These are phyloP conservation scores for Caenorhabditis sinica DNA, from an alignment of 2,888 invertebrate species.

Conservation along the genomic window DNA sequence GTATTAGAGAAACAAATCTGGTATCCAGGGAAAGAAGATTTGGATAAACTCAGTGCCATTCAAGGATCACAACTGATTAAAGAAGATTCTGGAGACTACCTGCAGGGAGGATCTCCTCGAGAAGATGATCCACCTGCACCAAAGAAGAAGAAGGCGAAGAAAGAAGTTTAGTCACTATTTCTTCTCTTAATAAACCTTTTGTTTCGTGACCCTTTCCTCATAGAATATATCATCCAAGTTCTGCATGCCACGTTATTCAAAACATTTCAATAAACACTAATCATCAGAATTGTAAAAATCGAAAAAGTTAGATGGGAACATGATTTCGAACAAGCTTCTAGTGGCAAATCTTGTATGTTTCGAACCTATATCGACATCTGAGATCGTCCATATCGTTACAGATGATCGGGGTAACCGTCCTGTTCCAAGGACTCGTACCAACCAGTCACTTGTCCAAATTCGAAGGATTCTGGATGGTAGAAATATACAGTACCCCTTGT, in stretches of 20 bases:
- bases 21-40: constrained; percentile 18
- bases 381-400: too few species aligned
- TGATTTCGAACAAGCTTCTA: constrained; percentile 46
- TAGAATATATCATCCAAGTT: neutral
- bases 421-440: constrained; percentile 44
- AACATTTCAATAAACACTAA: constrained; percentile 10
- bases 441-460: constrained; percentile 4
- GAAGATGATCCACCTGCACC: neutral
- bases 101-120: neutral
- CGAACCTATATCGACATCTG: too few species aligned
- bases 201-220: constrained; percentile 21
- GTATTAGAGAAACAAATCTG: neutral
- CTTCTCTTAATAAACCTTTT: neutral
- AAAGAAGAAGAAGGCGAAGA: constrained; percentile 20
- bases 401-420: constrained; percentile 34
- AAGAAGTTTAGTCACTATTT: constrained; percentile 27
- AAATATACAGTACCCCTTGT: too few species aligned
- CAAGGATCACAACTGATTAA: constrained; percentile 6
- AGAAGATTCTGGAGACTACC: constrained; percentile 20
- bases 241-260: neutral
- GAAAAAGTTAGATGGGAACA: constrained; percentile 38
- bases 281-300: constrained; percentile 1
- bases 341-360: constrained; percentile 39
- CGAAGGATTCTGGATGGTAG: constrained; percentile 43
- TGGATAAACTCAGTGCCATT: constrained; percentile 33